Evolutionary conservation across 2,888 invertebrate species (phyloP).

Genomic region (Charanyca ferruginea): DNA sequence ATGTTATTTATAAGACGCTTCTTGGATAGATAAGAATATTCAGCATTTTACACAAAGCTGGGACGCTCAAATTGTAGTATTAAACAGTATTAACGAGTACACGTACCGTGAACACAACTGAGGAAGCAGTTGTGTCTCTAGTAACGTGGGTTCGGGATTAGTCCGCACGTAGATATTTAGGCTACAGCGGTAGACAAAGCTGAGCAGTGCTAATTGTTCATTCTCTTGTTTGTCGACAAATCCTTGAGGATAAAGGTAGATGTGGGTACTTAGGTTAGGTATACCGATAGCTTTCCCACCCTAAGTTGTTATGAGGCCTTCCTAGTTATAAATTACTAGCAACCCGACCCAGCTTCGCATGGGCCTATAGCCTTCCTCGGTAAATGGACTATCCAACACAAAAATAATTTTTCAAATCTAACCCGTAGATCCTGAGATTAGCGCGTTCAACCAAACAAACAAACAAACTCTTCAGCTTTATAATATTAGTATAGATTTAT

Average conservation of each 20-base stretch:
- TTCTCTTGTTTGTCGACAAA: slow-evolving; percentile 51
- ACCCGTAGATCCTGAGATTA: too few species aligned
- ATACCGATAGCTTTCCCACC: slow-evolving; percentile 13
- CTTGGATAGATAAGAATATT: slow-evolving; percentile 64
- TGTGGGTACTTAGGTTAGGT: neutral
- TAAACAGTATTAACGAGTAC: slow-evolving; percentile 34
- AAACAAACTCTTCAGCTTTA: too few species aligned
- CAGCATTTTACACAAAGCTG: slow-evolving; percentile 53
- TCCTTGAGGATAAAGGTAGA: slow-evolving; percentile 35
- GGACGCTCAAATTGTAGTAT: slow-evolving; percentile 41
- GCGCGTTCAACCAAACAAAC: too few species aligned
- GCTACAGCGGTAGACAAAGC: slow-evolving; percentile 41
- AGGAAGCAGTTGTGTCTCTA: slow-evolving; percentile 18
- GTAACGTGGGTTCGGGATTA: slow-evolving; percentile 39
- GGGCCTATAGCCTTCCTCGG: too few species aligned
- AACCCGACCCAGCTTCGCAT: too few species aligned
- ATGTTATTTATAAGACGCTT: slow-evolving; percentile 71
- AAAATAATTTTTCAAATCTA: too few species aligned
- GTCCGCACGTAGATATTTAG: slow-evolving; percentile 30
- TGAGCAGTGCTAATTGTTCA: slow-evolving; percentile 56
- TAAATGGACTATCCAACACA: too few species aligned
- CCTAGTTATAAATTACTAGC: slow-evolving; percentile 19
- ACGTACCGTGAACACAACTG: slow-evolving; percentile 38
- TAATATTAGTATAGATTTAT: too few species aligned
- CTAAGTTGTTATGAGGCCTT: slow-evolving; percentile 16